Evolutionary conservation across 2,797 vertebrate species (phyloP).

Genomic region (Platalea minor): DNA sequence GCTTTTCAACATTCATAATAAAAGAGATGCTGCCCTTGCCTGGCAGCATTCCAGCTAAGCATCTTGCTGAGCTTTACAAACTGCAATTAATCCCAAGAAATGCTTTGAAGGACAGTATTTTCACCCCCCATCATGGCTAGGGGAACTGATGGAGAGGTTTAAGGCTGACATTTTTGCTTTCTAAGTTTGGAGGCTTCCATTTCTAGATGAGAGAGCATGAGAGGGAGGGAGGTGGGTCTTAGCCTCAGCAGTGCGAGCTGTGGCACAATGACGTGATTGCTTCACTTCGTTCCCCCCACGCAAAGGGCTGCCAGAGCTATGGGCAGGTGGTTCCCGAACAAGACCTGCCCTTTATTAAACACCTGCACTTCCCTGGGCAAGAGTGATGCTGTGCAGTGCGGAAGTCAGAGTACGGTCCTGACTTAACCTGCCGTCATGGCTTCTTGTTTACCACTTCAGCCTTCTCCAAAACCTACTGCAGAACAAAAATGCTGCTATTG

Average conservation of each 20-base stretch:
- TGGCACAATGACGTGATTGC: background rate
- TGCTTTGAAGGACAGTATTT: background rate
- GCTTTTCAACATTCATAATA: background rate
- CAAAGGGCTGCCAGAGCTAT: background rate
- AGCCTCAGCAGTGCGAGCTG: fast-evolving
- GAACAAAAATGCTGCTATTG: background rate
- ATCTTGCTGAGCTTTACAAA: conserved; percentile 25
- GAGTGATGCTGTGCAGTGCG: background rate
- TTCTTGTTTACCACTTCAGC: background rate
- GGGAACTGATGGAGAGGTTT: background rate
- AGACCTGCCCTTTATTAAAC: background rate
- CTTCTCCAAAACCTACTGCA: background rate
- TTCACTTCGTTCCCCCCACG: background rate
- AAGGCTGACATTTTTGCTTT: background rate
- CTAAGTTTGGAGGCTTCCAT: background rate
- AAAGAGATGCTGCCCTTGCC: conserved; percentile 11
- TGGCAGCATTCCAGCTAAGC: background rate
- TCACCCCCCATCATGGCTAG: background rate
- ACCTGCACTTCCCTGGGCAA: background rate
- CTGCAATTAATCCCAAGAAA: background rate
- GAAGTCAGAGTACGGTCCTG: background rate
- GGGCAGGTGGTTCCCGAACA: background rate
- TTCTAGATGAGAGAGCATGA: background rate
- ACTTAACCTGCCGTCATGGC: background rate
- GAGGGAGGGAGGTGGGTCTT: background rate